A percentile compares a stretch with the other conserved stretches of the same genome.
Evolutionary conservation across 92 coral and sea anemone species (phyloP).

Genomic region (Muricea muricata): DNA sequence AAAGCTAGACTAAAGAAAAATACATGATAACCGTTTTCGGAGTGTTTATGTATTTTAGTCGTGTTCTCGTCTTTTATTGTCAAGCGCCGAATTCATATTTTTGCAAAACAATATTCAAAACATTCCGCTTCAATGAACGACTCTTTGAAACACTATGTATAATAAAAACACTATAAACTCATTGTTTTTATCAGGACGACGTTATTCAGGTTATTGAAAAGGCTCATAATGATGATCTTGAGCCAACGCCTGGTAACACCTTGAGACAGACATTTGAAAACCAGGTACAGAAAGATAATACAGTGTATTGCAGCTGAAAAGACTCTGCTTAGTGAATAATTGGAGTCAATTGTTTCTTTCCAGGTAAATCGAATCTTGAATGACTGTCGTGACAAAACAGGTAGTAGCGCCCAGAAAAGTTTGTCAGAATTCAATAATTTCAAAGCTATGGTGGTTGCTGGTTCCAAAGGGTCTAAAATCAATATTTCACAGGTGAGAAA

Average conservation of each 20-base stretch:
- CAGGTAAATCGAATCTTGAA: slow-evolving; percentile 93
- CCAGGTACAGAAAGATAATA: slow-evolving; percentile 43
- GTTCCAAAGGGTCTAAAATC: slow-evolving; percentile 98
- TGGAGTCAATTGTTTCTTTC: neutral
- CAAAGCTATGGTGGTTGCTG: slow-evolving; percentile 99
- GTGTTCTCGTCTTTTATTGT: too few relatives aligned
- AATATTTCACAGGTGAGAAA: slow-evolving; percentile 94
- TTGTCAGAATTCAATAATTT: slow-evolving; percentile 99
- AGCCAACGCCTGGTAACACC: slow-evolving; percentile 98
- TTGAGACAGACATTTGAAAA: slow-evolving; percentile 99
- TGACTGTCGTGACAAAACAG: slow-evolving; percentile 99
- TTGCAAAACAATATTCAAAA: too few relatives aligned
- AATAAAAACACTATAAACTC: neutral
- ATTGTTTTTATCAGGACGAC: slow-evolving; percentile 68
- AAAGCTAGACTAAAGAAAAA: too few relatives aligned
- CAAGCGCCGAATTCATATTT: too few relatives aligned
- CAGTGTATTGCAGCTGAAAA: neutral
- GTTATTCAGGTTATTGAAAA: slow-evolving; percentile 99
- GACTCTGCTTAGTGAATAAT: neutral
- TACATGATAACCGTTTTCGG: too few relatives aligned
- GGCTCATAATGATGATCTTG: slow-evolving; percentile 93
- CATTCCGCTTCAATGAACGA: too few relatives aligned
- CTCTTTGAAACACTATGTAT: too few relatives aligned
- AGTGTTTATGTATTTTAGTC: too few relatives aligned
- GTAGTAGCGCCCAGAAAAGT: slow-evolving; percentile 99